A percentile compares a stretch with the other conserved stretches of the same genome.
phyloP scores from a whole-genome alignment of 2,113 vertebrate species.

The Lasiurus cinereus region DNA sequence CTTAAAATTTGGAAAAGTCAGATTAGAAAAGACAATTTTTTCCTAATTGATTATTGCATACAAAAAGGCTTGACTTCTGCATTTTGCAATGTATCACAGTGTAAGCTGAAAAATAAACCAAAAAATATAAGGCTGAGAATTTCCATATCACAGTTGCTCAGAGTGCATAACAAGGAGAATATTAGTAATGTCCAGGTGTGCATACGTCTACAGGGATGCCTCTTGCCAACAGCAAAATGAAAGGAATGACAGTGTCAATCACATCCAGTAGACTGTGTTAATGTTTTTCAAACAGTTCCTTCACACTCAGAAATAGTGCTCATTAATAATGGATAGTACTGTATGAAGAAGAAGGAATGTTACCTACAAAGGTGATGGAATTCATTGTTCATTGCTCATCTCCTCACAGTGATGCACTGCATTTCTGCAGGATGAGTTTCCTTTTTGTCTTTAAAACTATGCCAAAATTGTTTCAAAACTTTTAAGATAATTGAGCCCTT shows the following conservation, averaged over 20 bases:
- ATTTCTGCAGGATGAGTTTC: conserved; percentile 87
- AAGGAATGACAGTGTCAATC: conserved; percentile 91
- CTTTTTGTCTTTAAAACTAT: conserved; percentile 87
- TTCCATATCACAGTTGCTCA: conserved; percentile 90
- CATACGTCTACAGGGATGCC: conserved; percentile 89
- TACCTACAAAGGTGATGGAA: conserved; percentile 87
- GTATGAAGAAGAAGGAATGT: conserved; percentile 85
- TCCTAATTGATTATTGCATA: conserved; percentile 76
- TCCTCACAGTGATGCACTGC: conserved; percentile 79
- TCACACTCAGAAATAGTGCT: conserved; percentile 89
- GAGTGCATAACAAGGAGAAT: conserved; percentile 88
- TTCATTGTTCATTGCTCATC: conserved; percentile 86
- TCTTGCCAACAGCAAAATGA: conserved; percentile 90
- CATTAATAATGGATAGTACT: conserved; percentile 92
- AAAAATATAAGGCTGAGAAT: conserved; percentile 82
- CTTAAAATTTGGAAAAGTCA: conserved; percentile 69
- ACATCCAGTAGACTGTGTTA: conserved; percentile 90
- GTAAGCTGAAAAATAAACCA: conserved; percentile 80
- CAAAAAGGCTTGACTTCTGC: conserved; percentile 62
- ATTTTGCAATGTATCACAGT: conserved; percentile 74
- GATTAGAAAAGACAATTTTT: conserved; percentile 76
- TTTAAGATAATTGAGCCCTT: conserved; percentile 86
- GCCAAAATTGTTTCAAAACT: conserved; percentile 85
- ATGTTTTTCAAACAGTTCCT: conserved; percentile 93
- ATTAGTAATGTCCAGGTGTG: conserved; percentile 91